phyloP scores from a whole-genome alignment of 2,888 invertebrate species.

The Didymodactylos carnosus region DNA sequence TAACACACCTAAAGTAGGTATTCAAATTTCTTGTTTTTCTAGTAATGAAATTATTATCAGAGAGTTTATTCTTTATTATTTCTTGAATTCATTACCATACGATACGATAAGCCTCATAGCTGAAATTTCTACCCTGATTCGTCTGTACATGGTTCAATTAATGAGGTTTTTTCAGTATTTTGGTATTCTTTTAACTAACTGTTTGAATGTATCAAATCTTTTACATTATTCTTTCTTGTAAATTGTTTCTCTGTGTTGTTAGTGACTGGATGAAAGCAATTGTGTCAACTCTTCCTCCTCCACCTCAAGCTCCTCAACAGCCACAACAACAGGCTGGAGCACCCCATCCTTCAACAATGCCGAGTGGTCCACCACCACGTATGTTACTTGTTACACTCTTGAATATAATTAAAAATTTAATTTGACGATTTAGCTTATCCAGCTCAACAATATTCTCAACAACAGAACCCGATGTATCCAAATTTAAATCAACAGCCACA shows the following conservation, averaged over 20 bases:
- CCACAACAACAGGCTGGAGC: background rate
- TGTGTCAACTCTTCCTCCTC: slow-evolving; percentile 7
- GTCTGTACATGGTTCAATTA: no score
- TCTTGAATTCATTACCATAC: no score
- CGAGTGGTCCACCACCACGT: background rate
- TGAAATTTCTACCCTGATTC: no score
- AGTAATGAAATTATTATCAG: background rate
- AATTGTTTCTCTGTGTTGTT: no score
- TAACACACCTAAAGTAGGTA: slow-evolving; percentile 11
- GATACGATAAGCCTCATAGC: no score
- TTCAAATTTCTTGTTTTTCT: no score
- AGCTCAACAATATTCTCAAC: background rate
- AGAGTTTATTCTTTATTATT: background rate
- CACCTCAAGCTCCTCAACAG: background rate
- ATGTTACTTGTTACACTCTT: background rate
- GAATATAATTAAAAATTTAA: background rate
- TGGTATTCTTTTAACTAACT: no score
- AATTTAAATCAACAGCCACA: background rate
- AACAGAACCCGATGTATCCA: background rate
- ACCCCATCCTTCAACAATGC: background rate
- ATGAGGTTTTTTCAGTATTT: no score
- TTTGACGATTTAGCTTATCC: background rate
- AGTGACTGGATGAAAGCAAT: slow-evolving; percentile 15
- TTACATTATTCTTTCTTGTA: no score
- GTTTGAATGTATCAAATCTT: no score